Conservation (phyloP, 2,888 invertebrate species). For the Andrena bucephala region DNA sequence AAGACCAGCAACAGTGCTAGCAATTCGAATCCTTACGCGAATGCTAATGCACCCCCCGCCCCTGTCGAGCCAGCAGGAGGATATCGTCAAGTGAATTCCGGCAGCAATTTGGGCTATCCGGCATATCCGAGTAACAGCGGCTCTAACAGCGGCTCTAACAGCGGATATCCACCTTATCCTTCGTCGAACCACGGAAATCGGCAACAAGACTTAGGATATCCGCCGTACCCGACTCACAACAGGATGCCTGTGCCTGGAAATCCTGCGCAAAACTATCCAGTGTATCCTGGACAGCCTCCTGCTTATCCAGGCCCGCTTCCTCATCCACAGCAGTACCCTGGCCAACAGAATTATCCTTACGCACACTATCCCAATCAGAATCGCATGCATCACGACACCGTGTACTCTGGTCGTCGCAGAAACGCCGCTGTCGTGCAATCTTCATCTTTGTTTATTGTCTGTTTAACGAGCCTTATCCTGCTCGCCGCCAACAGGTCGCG, state of each 20-base stretch:
- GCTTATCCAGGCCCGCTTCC: conserved; percentile 49
- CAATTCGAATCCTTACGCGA: conserved; percentile 79
- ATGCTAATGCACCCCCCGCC: conserved; percentile 81
- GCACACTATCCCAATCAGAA: conserved; percentile 70
- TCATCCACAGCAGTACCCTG: conserved; percentile 71
- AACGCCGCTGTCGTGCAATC: conserved; percentile 22
- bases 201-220: conserved; percentile 76
- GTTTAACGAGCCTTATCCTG: conserved; percentile 55
- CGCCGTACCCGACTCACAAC: conserved; percentile 79
- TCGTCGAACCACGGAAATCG: conserved; percentile 64
- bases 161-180: conserved; percentile 73
- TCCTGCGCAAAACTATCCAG: conserved; percentile 40
- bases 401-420: conserved; percentile 70
- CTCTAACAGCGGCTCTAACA: conserved; percentile 64
- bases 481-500: conserved; percentile 42
- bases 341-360: conserved; percentile 67
- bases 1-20: conserved; percentile 67
- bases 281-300: conserved; percentile 65
- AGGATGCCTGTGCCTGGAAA: conserved; percentile 79
- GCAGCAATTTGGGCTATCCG: conserved; percentile 78
- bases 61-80: conserved; percentile 68
- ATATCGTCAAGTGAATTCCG: conserved; percentile 70
- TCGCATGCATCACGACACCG: conserved; percentile 53
- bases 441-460: conserved; percentile 49
- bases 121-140: conserved; percentile 72